A percentile compares a stretch with the other conserved stretches of the same genome.
Conservation (phyloP, 2,797 vertebrate genomes). For the Microtus agrestis region DNA sequence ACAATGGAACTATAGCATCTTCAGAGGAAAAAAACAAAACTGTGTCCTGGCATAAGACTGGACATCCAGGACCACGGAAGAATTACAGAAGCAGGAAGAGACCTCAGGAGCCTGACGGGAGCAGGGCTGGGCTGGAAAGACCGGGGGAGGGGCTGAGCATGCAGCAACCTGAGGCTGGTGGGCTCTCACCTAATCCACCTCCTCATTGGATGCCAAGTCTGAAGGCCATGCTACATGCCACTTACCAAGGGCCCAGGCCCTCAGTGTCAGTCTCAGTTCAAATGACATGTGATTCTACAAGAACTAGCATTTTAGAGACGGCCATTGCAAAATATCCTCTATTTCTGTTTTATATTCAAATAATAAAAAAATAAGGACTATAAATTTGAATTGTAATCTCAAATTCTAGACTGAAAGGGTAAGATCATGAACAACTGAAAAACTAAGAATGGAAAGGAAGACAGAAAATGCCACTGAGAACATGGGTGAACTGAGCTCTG, state of each 20-base stretch:
- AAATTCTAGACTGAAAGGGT: background rate
- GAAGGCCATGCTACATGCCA: fast-evolving
- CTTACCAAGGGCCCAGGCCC: background rate
- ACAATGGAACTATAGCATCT: background rate
- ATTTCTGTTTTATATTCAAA: slow-evolving; percentile 18
- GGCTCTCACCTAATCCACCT: background rate
- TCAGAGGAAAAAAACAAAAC: background rate
- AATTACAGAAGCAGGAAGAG: too few species aligned
- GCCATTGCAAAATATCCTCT: background rate
- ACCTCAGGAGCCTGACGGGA: fast-evolving
- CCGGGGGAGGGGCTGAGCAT: fast-evolving
- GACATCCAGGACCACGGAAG: background rate
- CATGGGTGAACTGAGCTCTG: background rate
- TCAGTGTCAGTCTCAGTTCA: background rate
- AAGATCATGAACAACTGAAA: background rate
- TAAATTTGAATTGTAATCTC: background rate
- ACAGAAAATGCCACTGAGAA: background rate
- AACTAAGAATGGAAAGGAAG: background rate
- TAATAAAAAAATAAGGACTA: background rate
- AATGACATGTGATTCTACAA: fast-evolving
- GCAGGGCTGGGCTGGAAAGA: background rate
- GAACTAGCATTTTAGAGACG: background rate
- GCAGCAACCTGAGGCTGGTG: fast-evolving
- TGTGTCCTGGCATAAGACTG: background rate
- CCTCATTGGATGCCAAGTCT: fast-evolving